Percentiles rank a stretch among this genome's conserved stretches.
phyloP scores from a whole-genome alignment of 2,888 invertebrate genomes.

The Tenthredo mesomela region DNA sequence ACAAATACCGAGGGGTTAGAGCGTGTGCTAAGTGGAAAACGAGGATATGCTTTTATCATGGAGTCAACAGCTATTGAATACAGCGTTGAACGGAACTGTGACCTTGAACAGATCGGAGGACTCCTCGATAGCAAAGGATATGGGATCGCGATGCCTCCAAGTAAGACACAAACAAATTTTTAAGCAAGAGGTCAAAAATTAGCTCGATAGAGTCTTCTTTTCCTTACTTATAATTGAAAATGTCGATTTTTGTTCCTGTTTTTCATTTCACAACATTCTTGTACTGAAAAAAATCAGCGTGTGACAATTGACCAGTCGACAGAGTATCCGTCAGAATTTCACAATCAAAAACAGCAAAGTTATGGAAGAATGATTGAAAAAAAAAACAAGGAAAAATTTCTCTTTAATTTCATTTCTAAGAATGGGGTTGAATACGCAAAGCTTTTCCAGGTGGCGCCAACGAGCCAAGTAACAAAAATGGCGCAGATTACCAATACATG shows the following conservation, averaged over 20 bases:
- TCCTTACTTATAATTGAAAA: neutral
- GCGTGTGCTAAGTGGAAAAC: constrained; percentile 90
- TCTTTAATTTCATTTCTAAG: neutral
- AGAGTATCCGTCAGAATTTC: neutral
- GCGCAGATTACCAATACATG: too few relatives aligned
- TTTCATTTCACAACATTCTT: neutral
- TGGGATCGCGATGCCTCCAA: constrained; percentile 96
- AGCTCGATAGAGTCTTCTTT: too few relatives aligned
- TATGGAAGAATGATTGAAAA: neutral
- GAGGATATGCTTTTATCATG: constrained; percentile 97
- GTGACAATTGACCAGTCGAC: neutral
- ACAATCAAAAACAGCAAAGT: neutral
- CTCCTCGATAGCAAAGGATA: constrained; percentile 97
- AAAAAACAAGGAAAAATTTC: too few relatives aligned
- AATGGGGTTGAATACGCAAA: too few relatives aligned
- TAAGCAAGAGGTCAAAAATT: neutral
- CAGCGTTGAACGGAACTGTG: constrained; percentile 93
- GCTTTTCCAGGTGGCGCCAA: too few relatives aligned
- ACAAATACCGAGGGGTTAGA: constrained; percentile 95
- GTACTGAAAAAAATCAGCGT: neutral
- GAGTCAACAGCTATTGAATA: constrained; percentile 99
- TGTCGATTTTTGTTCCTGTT: neutral
- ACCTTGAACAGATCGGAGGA: constrained; percentile 94
- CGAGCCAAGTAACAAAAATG: too few relatives aligned
- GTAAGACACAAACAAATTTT: constrained; percentile 80